A percentile compares a stretch with the other conserved stretches of the same genome.
Conservation (phyloP, 2,888 invertebrate genomes). For the Argyresthia goedartella region DNA sequence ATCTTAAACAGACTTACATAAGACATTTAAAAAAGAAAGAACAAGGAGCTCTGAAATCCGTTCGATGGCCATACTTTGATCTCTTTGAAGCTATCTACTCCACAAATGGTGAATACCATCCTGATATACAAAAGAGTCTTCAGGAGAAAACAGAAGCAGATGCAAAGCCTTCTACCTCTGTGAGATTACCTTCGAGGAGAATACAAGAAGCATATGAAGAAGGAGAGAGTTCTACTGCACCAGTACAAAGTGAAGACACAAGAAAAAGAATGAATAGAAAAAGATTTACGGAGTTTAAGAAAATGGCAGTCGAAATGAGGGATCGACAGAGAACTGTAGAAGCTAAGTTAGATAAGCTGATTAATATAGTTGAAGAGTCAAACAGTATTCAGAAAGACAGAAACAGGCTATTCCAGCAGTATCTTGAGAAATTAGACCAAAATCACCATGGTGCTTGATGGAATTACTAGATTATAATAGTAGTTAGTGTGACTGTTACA, state of each 20-base stretch:
- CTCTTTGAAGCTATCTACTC: slow-evolving; percentile 53
- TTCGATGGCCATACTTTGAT: slow-evolving; percentile 59
- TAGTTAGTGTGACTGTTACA: too few species aligned
- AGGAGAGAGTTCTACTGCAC: slow-evolving; percentile 26
- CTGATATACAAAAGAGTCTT: slow-evolving; percentile 49
- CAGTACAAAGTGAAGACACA: slow-evolving; percentile 28
- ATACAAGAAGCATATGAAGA: neutral
- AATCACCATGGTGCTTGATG: neutral
- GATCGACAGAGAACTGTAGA: slow-evolving; percentile 54
- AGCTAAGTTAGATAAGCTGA: slow-evolving; percentile 54
- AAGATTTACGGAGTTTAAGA: slow-evolving; percentile 45
- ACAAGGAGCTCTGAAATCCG: slow-evolving; percentile 31
- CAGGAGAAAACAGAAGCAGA: slow-evolving; percentile 23
- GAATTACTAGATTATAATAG: too few species aligned
- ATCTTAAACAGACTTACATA: slow-evolving; percentile 56
- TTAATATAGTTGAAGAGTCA: slow-evolving; percentile 59
- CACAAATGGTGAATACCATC: slow-evolving; percentile 48
- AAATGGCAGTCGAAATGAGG: slow-evolving; percentile 50
- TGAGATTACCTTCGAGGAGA: neutral
- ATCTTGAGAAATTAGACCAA: slow-evolving; percentile 19
- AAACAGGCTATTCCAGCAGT: slow-evolving; percentile 51
- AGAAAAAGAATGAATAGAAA: slow-evolving; percentile 35
- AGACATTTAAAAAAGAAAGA: slow-evolving; percentile 49
- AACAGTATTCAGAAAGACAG: slow-evolving; percentile 56
- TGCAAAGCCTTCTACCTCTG: too few species aligned